phyloP scores from a whole-genome alignment of 2,113 vertebrate species.

The Vulpes lagopus region DNA sequence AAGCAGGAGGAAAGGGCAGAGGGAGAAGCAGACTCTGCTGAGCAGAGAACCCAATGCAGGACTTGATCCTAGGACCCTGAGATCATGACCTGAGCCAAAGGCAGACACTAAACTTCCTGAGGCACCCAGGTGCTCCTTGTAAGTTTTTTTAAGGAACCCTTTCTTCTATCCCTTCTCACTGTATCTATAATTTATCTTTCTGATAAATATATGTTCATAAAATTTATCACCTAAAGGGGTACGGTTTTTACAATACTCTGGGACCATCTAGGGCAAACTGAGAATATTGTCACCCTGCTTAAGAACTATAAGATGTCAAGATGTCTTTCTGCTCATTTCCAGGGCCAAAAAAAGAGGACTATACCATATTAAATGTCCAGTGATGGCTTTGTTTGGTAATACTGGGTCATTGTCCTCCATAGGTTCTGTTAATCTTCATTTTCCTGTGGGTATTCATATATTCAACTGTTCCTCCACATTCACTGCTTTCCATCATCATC shows the following conservation, averaged over 20 bases:
- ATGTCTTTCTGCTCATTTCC: not conserved
- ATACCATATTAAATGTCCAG: not conserved
- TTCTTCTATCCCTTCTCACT: not conserved
- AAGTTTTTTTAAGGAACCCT: not conserved
- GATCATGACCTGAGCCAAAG: too few relatives aligned
- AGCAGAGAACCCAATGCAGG: too few relatives aligned
- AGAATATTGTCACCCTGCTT: not conserved
- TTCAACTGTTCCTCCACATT: not conserved
- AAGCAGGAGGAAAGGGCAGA: too few relatives aligned
- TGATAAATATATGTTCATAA: not conserved
- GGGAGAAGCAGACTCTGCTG: too few relatives aligned
- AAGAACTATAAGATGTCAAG: not conserved
- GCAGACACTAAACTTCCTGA: too few relatives aligned
- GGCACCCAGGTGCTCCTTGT: too few relatives aligned
- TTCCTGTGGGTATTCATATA: not conserved
- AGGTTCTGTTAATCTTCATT: not conserved
- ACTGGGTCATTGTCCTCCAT: not conserved
- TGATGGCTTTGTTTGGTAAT: not conserved
- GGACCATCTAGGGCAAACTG: not conserved
- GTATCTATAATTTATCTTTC: not conserved
- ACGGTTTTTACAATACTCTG: not conserved
- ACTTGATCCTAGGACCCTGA: too few relatives aligned
- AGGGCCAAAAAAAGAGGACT: not conserved
- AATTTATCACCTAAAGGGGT: not conserved
- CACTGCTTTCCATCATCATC: not conserved